Conservation (phyloP, 1,140 invertebrate genomes). For the Hylyphantes graminicola region DNA sequence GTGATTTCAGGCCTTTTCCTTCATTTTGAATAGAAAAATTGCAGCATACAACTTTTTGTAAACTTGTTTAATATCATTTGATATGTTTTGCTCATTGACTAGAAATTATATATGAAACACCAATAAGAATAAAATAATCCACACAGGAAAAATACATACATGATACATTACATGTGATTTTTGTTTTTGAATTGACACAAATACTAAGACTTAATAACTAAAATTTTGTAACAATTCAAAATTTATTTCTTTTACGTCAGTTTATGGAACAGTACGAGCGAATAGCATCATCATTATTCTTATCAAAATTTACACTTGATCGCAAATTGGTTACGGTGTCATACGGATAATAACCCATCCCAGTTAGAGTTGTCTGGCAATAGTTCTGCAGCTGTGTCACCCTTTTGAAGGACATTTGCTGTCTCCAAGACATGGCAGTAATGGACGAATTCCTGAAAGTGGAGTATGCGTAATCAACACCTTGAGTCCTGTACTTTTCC, state of each 20-base stretch:
- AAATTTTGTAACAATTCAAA: too few relatives aligned
- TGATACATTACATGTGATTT: too few relatives aligned
- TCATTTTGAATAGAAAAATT: too few relatives aligned
- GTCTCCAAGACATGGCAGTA: constrained; percentile 31
- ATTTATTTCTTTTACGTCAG: neutral
- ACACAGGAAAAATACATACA: too few relatives aligned
- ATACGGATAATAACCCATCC: constrained; percentile 53
- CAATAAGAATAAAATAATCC: too few relatives aligned
- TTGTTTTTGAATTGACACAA: too few relatives aligned
- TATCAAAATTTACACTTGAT: constrained; percentile 43
- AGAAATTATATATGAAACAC: too few relatives aligned
- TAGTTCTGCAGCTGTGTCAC: constrained; percentile 38
- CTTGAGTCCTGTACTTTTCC: neutral
- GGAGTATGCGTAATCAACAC: constrained; percentile 42
- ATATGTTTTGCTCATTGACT: too few relatives aligned
- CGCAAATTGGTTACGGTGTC: neutral
- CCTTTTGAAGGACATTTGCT: constrained; percentile 30
- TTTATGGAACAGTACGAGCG: neutral
- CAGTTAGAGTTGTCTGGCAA: constrained; percentile 38
- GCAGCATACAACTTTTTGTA: too few relatives aligned
- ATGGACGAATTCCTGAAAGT: constrained; percentile 52
- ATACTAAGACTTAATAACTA: too few relatives aligned
- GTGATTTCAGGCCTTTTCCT: too few relatives aligned
- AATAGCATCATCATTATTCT: constrained; percentile 8
- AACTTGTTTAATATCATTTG: too few relatives aligned